Evolutionary conservation across 2,797 vertebrate genomes (phyloP).

Genomic region (Brachymystax lenok): DNA sequence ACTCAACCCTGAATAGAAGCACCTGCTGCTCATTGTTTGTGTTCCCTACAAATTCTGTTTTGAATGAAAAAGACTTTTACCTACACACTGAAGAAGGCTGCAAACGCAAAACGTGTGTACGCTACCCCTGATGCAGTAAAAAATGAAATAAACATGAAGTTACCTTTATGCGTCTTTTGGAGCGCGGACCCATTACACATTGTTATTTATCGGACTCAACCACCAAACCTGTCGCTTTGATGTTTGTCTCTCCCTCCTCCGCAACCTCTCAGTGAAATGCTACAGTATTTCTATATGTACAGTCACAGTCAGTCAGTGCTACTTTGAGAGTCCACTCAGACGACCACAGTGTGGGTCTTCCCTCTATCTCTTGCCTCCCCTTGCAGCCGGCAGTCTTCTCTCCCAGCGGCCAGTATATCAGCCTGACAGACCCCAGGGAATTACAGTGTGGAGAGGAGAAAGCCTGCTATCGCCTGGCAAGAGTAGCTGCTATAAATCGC

Average conservation of each 20-base stretch:
- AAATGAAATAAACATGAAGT: too few relatives aligned
- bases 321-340: constrained; percentile 13
- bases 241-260: not conserved
- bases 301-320: not conserved
- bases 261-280: not conserved
- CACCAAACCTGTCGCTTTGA: not conserved
- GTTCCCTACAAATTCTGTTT: too few relatives aligned
- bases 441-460: constrained; percentile 38
- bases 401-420: constrained; percentile 59
- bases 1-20: constrained; percentile 13
- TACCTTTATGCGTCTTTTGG: too few relatives aligned
- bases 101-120: too few relatives aligned
- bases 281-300: not conserved
- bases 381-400: not conserved
- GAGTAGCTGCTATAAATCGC: constrained; percentile 59
- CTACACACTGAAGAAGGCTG: too few relatives aligned
- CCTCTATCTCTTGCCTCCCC: constrained; percentile 14
- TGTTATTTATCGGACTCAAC: not conserved
- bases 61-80: too few relatives aligned
- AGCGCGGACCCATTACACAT: too few relatives aligned
- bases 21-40: too few relatives aligned
- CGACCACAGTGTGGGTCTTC: not conserved
- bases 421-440: constrained; percentile 62
- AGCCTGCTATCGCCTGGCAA: constrained; percentile 44
- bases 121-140: too few relatives aligned